Base-by-base conservation (phyloP, 2,888 invertebrate species). In the Sabellastarte sp. region DNA sequence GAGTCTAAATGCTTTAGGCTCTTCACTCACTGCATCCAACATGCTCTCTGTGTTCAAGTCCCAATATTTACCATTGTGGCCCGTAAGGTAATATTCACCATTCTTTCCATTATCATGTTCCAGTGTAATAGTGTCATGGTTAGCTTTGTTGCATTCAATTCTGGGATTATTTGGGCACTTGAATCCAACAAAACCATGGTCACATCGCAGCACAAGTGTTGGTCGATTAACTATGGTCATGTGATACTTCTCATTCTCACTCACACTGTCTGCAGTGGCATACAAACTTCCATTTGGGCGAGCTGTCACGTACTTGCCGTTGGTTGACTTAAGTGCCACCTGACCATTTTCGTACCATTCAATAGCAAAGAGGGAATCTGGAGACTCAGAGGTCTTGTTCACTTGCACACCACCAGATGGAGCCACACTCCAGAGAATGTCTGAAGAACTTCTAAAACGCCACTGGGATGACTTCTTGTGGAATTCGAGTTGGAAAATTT, bases 201-300 rank as follows among this genome's bases (percentile, higher is more conserved):
- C 95, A 81, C 93, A 92, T 85, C 95, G 93, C 79, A 97, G 87
- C 77, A 97, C 94, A 81, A 97, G 86, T 80, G 95, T 92, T 4
- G 95, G 95, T 80, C 93, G 90, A n/a, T n/a, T 93, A n/a, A n/a
- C n/a, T n/a, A n/a, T n/a, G n/a, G n/a, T n/a, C n/a, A n/a, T n/a
- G 92, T 86, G 94, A 96, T 86, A 93, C 93, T n/a, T n/a, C 87
- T 93, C 93, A 79, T 91, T 92, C 74, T 93, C 93, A 73, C 92
- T 92, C 70, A 91, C 89, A 67, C 87, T 83, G 29, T 93, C 93
- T 1, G 90, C 89, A 84, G 91, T 93, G 76, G 93, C 95, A 86
- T 92, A 93, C 71, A 96, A 88, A 84, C 94, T 94, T 15, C 96
- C 97, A 55, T 95, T 95, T 77, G 93, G 91, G 86, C 95, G 95